phyloP scores from a whole-genome alignment of 1,140 invertebrate genomes.

The Apolygus lucorum region DNA sequence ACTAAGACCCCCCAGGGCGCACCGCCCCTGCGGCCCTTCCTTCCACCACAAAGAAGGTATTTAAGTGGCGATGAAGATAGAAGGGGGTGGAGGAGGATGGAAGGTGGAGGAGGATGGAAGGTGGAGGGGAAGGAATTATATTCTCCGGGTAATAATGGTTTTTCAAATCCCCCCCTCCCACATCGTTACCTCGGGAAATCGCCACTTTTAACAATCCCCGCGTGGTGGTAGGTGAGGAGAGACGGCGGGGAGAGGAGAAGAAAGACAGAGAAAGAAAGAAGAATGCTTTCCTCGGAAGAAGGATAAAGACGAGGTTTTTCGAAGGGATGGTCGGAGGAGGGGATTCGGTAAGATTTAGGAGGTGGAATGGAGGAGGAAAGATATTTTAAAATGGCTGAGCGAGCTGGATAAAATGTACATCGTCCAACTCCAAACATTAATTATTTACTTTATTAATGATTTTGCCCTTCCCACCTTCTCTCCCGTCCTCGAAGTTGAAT shows the following conservation, averaged over 20 bases:
- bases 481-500: constrained; percentile 14
- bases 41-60: not conserved
- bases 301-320: not conserved
- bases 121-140: not conserved
- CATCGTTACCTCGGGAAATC: not conserved
- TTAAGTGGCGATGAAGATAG: not conserved
- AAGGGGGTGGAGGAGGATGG: not conserved
- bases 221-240: too few relatives aligned
- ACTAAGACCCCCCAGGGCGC: not conserved
- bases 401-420: constrained; percentile 8
- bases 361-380: constrained; percentile 17
- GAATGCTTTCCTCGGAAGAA: not conserved
- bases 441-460: constrained; percentile 25
- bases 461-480: constrained; percentile 4
- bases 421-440: constrained; percentile 20
- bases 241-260: too few relatives aligned
- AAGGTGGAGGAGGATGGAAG: not conserved
- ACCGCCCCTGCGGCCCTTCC: too few relatives aligned
- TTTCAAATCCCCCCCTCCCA: not conserved
- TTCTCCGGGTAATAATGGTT: not conserved
- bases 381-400: constrained; percentile 31
- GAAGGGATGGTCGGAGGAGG: not conserved
- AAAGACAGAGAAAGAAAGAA: too few relatives aligned
- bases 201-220: constrained; percentile 3
- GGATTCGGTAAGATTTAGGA: not conserved